Evolutionary conservation across 2,113 vertebrate species (phyloP).

Genomic region (Rhinolophus sinicus): DNA sequence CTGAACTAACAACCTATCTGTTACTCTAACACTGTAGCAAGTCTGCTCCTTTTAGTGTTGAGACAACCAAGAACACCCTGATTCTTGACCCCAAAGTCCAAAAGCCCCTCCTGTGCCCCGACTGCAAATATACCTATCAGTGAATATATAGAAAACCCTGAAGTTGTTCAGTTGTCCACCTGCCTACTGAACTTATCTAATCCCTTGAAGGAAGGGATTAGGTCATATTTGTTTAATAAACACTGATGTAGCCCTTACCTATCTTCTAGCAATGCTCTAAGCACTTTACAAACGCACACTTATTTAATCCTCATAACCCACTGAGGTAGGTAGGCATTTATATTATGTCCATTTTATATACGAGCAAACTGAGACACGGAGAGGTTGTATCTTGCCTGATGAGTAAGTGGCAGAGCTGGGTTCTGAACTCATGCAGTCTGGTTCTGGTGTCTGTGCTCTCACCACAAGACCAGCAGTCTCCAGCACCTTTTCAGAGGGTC

Average conservation of each 20-base stretch:
- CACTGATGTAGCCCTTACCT: background rate
- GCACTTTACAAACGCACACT: background rate
- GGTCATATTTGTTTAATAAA: background rate
- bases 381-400: background rate
- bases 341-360: background rate
- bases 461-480: background rate
- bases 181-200: background rate
- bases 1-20: background rate
- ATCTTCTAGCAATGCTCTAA: background rate
- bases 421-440: fast-evolving
- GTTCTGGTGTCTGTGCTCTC: background rate
- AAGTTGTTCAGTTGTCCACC: background rate
- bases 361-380: background rate
- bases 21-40: background rate
- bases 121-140: background rate
- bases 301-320: background rate
- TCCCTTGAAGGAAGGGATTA: background rate
- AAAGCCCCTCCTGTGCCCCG: background rate
- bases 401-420: background rate
- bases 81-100: background rate
- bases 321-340: background rate
- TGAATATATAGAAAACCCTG: background rate
- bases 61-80: background rate
- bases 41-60: background rate
- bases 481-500: background rate